phyloP scores from a whole-genome alignment of 2,797 vertebrate genomes.

The Urocyon cinereoargenteus region DNA sequence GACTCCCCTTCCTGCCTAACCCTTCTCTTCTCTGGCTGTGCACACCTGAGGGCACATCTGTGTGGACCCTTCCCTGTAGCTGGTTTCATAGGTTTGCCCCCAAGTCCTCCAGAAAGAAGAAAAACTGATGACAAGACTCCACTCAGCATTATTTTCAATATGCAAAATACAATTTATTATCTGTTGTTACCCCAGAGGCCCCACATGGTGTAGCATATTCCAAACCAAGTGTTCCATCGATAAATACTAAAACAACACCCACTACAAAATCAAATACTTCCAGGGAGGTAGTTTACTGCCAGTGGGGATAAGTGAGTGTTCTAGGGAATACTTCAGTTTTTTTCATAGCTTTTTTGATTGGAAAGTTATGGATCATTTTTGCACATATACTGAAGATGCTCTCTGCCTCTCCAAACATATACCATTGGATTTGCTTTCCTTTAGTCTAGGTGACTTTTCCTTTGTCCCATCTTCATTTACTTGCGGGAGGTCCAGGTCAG shows the following conservation, averaged over 20 bases:
- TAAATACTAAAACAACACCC: conserved; percentile 82
- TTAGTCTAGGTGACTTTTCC: not conserved
- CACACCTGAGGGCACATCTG: not conserved
- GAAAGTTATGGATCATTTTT: conserved; percentile 45
- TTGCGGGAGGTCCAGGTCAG: not conserved
- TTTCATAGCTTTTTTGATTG: conserved; percentile 58
- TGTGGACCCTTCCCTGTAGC: not conserved
- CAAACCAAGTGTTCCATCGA: conserved; percentile 80
- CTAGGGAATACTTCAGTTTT: conserved; percentile 53
- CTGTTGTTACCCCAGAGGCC: conserved; percentile 77
- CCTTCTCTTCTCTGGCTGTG: not conserved
- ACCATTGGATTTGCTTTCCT: not conserved
- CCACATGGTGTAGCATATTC: conserved; percentile 75
- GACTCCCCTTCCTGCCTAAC: not conserved
- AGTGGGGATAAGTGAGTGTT: conserved; percentile 41
- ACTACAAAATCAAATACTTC: conserved; percentile 69
- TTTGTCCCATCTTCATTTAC: not conserved
- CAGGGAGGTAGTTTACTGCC: conserved; percentile 79
- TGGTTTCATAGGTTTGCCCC: not conserved
- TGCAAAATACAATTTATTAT: conserved; percentile 88
- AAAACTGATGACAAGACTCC: not conserved
- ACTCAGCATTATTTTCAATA: conserved; percentile 78
- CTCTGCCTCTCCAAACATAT: not conserved
- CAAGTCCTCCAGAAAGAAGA: not conserved
- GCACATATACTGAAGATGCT: not conserved